Base-by-base conservation (phyloP, 2,888 invertebrate genomes). In the Rotaria magnacalcarata region DNA sequence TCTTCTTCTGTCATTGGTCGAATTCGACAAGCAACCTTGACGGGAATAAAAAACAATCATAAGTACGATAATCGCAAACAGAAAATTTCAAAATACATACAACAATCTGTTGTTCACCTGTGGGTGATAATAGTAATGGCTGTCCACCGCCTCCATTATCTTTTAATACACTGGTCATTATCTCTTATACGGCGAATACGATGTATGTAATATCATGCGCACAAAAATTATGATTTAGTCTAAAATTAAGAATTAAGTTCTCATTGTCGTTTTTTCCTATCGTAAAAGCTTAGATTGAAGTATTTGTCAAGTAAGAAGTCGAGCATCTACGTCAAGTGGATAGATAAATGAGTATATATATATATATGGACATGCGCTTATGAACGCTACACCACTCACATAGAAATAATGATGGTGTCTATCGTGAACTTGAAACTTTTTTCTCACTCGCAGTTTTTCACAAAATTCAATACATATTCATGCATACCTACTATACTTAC, bases 11-110 rank as follows among this genome's bases (percentile, higher is more conserved):
- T 93, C 88, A 95, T 92, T 14, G 97, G 97, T 87, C 96, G 93
- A 88, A 97, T 95, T 89, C 97, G 94, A 86, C 97, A 95, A 84
- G 95, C 95, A 87, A 97, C 96, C 95, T 94, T 47, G 19, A 47
- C 50, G 14, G 14, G 14, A 50, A 50, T 14, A 50, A 50, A 50
- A 8, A 54, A n/a, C 4, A 47, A 43, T 24, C 8, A 80, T 47
- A 5, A 47, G 10, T 80, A 6, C 24, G 11, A 19, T 47, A n/a
- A 47, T n/a, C 3, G 2, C 5, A 80, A 47, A n/a, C 14, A 10
- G n/a, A 43, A 7, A 43, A 3, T 41, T 24, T 43, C 14, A 80
- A 80, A 67, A 34, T 67, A 34, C 47, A 24, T 80, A 80, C 80
- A 43, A 80, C n/a, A 80, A 80, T 80, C 41, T 80, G 80, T 14